These are phyloP conservation scores for Triplophysa tibetana DNA, from an alignment of 2,113 vertebrate species.

Conservation along the genomic window DNA sequence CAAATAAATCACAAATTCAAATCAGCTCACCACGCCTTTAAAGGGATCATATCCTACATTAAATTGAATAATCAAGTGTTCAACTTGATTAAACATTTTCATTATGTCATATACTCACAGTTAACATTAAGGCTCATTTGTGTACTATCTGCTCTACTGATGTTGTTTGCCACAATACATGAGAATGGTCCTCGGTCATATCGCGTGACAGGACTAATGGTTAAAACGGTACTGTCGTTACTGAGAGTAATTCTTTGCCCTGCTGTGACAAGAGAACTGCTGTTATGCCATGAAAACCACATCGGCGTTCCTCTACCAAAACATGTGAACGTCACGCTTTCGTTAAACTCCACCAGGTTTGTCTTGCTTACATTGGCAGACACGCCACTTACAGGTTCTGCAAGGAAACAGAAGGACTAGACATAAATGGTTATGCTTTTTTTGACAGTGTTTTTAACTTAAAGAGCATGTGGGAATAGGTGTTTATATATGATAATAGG, in stretches of 20 bases:
- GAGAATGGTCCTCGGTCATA: slow-evolving; percentile 59
- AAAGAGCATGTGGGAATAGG: too few relatives aligned
- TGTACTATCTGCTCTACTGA: slow-evolving; percentile 55
- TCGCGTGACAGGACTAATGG: slow-evolving; percentile 57
- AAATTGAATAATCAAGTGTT: neutral
- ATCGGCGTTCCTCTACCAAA: slow-evolving; percentile 56
- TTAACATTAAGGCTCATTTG: slow-evolving; percentile 62
- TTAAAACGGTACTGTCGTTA: slow-evolving; percentile 51
- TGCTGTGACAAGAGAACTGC: slow-evolving; percentile 41
- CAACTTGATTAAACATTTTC: neutral
- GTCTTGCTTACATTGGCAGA: slow-evolving; percentile 47
- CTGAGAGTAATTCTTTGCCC: slow-evolving; percentile 44
- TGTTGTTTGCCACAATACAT: slow-evolving; percentile 65
- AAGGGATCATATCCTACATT: neutral
- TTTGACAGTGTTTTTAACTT: neutral
- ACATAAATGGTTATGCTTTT: neutral
- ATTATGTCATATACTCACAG: slow-evolving; percentile 66
- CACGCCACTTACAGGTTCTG: slow-evolving; percentile 66
- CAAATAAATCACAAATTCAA: neutral
- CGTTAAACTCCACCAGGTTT: slow-evolving; percentile 68
- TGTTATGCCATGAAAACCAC: slow-evolving; percentile 61
- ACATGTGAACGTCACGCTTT: slow-evolving; percentile 65
- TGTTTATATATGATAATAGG: too few relatives aligned
- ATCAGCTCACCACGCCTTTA: neutral
- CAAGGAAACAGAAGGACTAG: neutral